Percentiles rank a stretch among this genome's conserved stretches.
These are phyloP conservation scores for Lithodes maja DNA, from an alignment of 2,888 invertebrate species.

Conservation along the genomic window DNA sequence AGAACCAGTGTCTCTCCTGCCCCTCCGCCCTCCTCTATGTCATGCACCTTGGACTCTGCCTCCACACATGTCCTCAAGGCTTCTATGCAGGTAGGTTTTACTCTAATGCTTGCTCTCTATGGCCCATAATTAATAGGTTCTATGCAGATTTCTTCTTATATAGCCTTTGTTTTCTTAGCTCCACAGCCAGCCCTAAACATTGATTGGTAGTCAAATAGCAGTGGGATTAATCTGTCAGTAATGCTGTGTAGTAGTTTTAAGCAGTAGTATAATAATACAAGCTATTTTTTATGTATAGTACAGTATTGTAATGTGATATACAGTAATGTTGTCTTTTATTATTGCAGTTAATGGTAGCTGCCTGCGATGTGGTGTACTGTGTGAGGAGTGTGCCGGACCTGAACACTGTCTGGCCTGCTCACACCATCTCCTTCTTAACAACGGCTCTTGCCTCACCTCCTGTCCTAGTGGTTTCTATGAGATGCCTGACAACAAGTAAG, in stretches of 20 bases:
- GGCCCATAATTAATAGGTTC: no score
- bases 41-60: conserved; percentile 88
- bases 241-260: no score
- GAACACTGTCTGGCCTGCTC: conserved; percentile 91
- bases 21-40: conserved; percentile 83
- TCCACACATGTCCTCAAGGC: conserved; percentile 91
- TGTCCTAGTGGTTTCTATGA: conserved; percentile 89
- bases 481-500: conserved; percentile 87
- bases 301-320: background rate
- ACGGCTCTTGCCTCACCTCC: conserved; percentile 87
- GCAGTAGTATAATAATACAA: no score
- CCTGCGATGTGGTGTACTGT: conserved; percentile 89
- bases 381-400: conserved; percentile 88
- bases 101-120: no score
- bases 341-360: conserved; percentile 77
- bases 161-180: no score
- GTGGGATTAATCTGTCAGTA: no score
- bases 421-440: conserved; percentile 88
- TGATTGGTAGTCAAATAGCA: no score
- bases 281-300: background rate
- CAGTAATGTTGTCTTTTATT: background rate
- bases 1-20: conserved; percentile 89
- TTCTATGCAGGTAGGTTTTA: conserved; percentile 85
- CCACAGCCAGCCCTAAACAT: no score
- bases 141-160: no score